Percentiles rank a stretch among this genome's conserved stretches.
Evolutionary conservation across 2,113 vertebrate genomes (phyloP).

Genomic region (Oncorhynchus masou): DNA sequence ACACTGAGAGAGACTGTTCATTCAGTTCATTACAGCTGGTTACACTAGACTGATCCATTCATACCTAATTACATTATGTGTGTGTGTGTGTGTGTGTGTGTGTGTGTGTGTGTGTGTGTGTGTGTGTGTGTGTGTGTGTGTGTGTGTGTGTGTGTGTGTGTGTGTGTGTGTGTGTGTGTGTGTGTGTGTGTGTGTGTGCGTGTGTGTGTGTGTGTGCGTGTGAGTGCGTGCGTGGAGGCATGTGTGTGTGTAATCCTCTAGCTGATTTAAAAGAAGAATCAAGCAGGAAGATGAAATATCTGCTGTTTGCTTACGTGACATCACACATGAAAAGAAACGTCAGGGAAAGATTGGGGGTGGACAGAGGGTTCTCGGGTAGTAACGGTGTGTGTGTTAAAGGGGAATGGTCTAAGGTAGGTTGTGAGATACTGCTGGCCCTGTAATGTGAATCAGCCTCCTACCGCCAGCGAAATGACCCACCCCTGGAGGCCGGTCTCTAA

Average conservation of each 20-base stretch:
- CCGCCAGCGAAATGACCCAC: constrained; percentile 65
- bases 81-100: too few relatives aligned
- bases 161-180: too few relatives aligned
- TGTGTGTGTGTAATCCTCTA: background rate
- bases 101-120: too few relatives aligned
- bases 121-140: too few relatives aligned
- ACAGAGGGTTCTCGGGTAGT: too few relatives aligned
- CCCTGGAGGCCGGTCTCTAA: constrained; percentile 37
- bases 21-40: constrained; percentile 44
- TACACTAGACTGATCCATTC: background rate
- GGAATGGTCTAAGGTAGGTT: constrained; percentile 7
- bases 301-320: background rate
- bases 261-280: background rate
- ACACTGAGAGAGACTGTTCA: constrained; percentile 14
- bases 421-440: constrained; percentile 1
- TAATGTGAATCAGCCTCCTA: constrained; percentile 59
- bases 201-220: background rate
- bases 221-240: too few relatives aligned
- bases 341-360: too few relatives aligned
- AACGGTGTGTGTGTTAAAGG: background rate
- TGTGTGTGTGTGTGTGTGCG: too few relatives aligned
- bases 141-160: too few relatives aligned
- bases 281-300: background rate
- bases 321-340: background rate
- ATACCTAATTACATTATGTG: too few relatives aligned